Evolutionary conservation across 2,113 vertebrate genomes (phyloP).

Genomic region (Poicephalus gulielmi): DNA sequence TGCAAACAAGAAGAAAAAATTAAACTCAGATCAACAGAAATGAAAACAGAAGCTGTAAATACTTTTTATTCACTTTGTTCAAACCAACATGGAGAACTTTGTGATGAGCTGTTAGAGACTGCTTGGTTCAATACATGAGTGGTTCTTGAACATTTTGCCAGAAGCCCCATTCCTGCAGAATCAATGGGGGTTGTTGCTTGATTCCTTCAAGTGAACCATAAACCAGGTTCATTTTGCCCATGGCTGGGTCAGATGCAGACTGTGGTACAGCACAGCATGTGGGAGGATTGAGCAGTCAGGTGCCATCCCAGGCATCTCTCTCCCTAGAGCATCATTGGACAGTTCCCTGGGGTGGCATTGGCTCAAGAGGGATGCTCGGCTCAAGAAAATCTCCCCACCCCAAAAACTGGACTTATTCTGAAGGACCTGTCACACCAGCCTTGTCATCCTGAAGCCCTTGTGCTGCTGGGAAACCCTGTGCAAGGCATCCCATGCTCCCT

Average conservation of each 20-base stretch:
- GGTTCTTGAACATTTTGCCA: neutral
- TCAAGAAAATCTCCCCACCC: neutral
- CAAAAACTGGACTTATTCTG: neutral
- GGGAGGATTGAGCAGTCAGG: neutral
- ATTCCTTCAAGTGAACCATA: neutral
- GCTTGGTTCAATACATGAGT: neutral
- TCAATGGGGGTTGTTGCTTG: neutral
- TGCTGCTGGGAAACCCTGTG: neutral
- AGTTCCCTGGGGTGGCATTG: rapidly evolving
- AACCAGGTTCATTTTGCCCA: neutral
- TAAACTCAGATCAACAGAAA: neutral
- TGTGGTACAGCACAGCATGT: neutral
- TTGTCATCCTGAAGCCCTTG: neutral
- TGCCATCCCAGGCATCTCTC: neutral
- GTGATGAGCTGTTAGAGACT: neutral
- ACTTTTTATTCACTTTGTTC: neutral
- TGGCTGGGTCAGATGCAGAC: rapidly evolving
- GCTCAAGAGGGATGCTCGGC: neutral
- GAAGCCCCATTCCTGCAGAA: neutral
- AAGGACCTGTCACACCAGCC: neutral
- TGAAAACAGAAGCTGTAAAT: neutral
- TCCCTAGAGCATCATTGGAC: too few relatives aligned
- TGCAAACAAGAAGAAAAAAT: neutral
- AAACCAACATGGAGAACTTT: neutral
- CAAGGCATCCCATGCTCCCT: neutral